Base-by-base conservation (phyloP, 2,113 vertebrate genomes). In the Ranitomeya variabilis region DNA sequence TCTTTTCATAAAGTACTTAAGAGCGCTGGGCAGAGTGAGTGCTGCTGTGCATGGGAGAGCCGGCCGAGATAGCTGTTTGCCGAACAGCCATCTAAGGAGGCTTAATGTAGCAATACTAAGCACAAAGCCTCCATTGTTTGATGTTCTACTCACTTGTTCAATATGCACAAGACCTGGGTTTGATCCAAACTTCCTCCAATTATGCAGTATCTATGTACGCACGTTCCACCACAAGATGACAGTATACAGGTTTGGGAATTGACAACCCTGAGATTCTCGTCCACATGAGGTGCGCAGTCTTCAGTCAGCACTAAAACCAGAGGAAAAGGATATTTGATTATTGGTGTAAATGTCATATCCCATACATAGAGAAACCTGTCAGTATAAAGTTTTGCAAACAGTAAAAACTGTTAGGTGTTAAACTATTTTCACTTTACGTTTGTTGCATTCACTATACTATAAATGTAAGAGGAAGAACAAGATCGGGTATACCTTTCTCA, bases 131-230 rank as follows among this genome's bases (percentile, higher is more conserved):
- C 67, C 4, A 16, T 5, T 9, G 6, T 31, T 60, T 80, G 54
- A 18, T 80, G 14, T 80, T 16, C 21, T 60, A 60, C 78, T 80
- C 60, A 80, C 78, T 80, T 80, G 55, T 23, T 80, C n/a, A 80
- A 4, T 15, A 88, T 12, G 51, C 87, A 88, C 69, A 66, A 2
- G 5, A 83, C 0, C 57, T 88, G 80, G 11, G 21, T 13, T 37
- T 88, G 87, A 45, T 88, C 69, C 45, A 88, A 23, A 1, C 7
- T 51, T 59, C 64, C 66, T 0, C 45, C 0, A 11, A 88, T 4
- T 4, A n/a, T 52, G 37, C 87, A 88, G 26, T 54, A 77, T 54
- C 87, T 60, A 2, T 77, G 18, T 51, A 45, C 14, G 45, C 87
- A 88, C 1, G 54, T 64, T 21, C 87, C 87, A 13, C 54, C 6